phyloP scores from a whole-genome alignment of 2,888 invertebrate species.

The Tuta absoluta region DNA sequence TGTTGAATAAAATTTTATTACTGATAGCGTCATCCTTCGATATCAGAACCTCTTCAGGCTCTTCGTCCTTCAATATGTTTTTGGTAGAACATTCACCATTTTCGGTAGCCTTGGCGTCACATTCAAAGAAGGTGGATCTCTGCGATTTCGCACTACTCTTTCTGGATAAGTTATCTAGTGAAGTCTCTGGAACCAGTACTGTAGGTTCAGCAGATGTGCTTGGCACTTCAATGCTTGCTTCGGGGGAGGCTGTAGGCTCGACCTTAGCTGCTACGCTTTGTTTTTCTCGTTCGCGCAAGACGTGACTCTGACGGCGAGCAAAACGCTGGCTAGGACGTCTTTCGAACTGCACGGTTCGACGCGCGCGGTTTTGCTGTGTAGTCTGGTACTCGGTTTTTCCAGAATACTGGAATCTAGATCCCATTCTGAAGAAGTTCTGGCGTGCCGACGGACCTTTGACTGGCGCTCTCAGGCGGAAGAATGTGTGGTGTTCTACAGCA shows the following conservation, averaged over 20 bases:
- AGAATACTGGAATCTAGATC: conserved; percentile 96
- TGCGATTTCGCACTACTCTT: conserved; percentile 81
- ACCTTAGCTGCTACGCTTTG: conserved; percentile 67
- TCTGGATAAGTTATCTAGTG: conserved; percentile 67
- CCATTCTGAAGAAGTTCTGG: conserved; percentile 99
- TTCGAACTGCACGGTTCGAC: conserved; percentile 97
- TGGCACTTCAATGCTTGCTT: conserved; percentile 54
- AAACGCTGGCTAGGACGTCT: conserved; percentile 97
- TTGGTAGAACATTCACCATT: conserved; percentile 67
- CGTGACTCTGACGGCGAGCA: conserved; percentile 94
- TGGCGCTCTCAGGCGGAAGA: conserved; percentile 96
- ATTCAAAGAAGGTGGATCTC: conserved; percentile 71
- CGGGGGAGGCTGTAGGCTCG: conserved; percentile 53
- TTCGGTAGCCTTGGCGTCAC: conserved; percentile 53
- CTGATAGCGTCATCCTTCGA: conserved; percentile 77
- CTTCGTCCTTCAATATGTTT: conserved; percentile 66
- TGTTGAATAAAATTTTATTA: conserved; percentile 70
- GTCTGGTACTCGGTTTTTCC: conserved; percentile 99
- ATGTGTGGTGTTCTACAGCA: conserved; percentile 99
- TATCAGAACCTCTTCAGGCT: conserved; percentile 61
- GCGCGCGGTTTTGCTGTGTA: conserved; percentile 92
- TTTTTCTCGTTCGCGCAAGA: conserved; percentile 89
- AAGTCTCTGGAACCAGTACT: conserved; percentile 47
- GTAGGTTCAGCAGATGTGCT: conserved; percentile 58
- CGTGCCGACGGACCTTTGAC: conserved; percentile 93